Conservation (phyloP, 2,888 invertebrate genomes). For the Ophioninae sp. region DNA sequence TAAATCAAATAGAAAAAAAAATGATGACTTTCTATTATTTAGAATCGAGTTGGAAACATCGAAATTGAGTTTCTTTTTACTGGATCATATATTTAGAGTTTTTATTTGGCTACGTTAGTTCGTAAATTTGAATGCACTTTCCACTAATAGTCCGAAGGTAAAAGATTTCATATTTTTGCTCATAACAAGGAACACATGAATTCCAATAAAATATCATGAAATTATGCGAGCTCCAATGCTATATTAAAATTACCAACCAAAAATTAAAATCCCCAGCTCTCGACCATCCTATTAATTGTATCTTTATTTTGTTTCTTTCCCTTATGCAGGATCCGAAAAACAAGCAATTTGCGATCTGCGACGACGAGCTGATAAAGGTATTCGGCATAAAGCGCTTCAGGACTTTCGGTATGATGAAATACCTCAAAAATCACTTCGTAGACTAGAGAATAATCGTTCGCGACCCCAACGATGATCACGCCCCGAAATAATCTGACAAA, state of each 20-base stretch:
- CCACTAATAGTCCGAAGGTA: background rate
- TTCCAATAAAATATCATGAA: no score
- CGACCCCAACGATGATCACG: conserved; percentile 41
- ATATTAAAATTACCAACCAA: background rate
- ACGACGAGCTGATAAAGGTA: conserved; percentile 93
- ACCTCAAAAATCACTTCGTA: conserved; percentile 94
- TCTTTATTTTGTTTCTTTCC: conserved; percentile 26
- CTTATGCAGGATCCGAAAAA: conserved; percentile 91
- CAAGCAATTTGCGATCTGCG: conserved; percentile 97
- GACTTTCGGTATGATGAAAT: conserved; percentile 98
- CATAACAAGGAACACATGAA: no score
- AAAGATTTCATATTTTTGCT: background rate
- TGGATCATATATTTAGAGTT: background rate
- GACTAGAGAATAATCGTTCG: conserved; percentile 79
- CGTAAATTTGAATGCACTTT: no score
- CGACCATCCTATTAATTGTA: background rate
- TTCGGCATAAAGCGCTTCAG: conserved; percentile 96
- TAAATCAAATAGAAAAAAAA: background rate
- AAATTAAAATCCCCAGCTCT: background rate
- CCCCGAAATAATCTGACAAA: conserved; percentile 60
- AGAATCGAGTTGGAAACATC: background rate
- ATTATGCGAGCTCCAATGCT: background rate
- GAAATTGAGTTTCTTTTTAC: background rate
- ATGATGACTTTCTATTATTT: background rate
- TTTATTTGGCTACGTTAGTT: no score